These are phyloP conservation scores for Nothoprocta perdicaria DNA, from an alignment of 2,113 vertebrate species.

Conservation along the genomic window DNA sequence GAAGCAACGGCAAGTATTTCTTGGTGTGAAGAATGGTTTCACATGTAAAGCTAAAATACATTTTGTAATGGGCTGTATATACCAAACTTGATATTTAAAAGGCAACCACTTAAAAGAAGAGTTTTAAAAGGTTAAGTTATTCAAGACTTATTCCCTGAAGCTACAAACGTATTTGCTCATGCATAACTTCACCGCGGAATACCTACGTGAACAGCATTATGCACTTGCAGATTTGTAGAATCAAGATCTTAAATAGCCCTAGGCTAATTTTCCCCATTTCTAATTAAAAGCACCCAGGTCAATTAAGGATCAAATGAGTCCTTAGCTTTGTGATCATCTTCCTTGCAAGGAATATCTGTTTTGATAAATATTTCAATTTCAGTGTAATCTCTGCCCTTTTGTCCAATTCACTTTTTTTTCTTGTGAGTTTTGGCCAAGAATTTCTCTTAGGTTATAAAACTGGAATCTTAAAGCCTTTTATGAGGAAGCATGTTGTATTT, in stretches of 20 bases:
- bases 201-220: neutral
- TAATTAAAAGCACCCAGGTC: slow-evolving; percentile 48
- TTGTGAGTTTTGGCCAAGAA: neutral
- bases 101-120: neutral
- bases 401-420: neutral
- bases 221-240: slow-evolving; percentile 9
- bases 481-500: neutral
- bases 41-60: neutral
- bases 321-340: slow-evolving; percentile 32
- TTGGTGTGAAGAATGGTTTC: neutral
- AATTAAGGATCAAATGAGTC: slow-evolving; percentile 51
- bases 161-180: slow-evolving; percentile 35
- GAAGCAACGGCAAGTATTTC: neutral
- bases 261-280: slow-evolving; percentile 4
- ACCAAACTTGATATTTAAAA: neutral
- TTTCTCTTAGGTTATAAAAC: neutral
- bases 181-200: slow-evolving; percentile 38
- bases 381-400: neutral
- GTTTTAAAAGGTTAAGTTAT: slow-evolving; percentile 16
- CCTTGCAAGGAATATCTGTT: slow-evolving; percentile 15
- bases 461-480: neutral
- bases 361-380: neutral
- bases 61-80: neutral
- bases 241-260: slow-evolving; percentile 31
- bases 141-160: slow-evolving; percentile 31